Conservation (phyloP, 1,140 invertebrate genomes). For the Hesperophylax magnus region DNA sequence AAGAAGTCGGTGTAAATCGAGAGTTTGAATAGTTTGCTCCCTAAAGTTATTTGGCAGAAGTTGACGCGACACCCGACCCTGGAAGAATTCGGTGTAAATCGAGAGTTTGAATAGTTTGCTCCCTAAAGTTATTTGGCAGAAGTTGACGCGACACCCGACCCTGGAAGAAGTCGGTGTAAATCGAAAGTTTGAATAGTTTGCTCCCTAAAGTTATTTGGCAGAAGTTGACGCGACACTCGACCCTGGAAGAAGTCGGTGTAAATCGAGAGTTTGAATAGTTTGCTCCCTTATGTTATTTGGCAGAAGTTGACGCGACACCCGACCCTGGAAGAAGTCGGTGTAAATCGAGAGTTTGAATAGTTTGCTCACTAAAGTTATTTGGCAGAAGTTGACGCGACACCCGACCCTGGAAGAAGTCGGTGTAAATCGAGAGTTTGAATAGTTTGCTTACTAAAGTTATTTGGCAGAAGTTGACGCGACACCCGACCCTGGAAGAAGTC, state of each 20-base stretch:
- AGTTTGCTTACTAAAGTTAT: background rate
- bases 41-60: too few relatives aligned
- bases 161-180: background rate
- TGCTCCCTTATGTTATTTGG: too few relatives aligned
- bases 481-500: background rate
- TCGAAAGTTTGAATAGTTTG: background rate
- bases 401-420: background rate
- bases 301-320: background rate
- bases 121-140: background rate
- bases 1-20: too few relatives aligned
- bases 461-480: background rate
- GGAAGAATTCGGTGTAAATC: background rate
- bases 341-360: slow-evolving; percentile 1
- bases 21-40: too few relatives aligned
- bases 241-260: background rate
- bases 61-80: background rate
- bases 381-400: background rate
- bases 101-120: background rate
- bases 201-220: too few relatives aligned
- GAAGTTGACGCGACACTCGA: too few relatives aligned
- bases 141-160: background rate
- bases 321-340: background rate
- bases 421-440: slow-evolving; percentile 1
- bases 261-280: background rate
- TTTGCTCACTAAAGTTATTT: background rate